Conservation (phyloP, 2,888 invertebrate genomes). For the Eremobia ochroleuca region DNA sequence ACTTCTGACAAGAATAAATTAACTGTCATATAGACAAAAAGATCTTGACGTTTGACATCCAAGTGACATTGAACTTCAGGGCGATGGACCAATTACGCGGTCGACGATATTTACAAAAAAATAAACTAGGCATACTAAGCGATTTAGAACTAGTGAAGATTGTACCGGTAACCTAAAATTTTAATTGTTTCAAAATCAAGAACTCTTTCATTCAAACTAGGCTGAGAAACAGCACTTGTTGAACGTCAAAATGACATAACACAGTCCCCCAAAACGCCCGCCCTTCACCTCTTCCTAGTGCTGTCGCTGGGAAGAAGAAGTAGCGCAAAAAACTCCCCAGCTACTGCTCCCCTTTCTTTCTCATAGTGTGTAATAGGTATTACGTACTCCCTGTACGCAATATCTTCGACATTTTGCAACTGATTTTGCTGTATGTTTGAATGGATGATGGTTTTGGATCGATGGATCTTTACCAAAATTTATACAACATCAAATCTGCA, state of each 20-base stretch:
- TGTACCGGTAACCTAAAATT: neutral
- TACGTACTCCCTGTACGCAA: neutral
- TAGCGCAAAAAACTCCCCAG: neutral
- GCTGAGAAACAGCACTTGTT: neutral
- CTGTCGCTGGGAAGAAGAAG: neutral
- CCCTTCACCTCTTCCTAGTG: neutral
- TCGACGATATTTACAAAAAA: neutral
- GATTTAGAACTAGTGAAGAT: neutral
- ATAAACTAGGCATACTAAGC: neutral
- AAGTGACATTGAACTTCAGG: neutral
- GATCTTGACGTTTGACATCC: neutral
- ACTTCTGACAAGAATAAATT: neutral
- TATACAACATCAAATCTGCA: neutral
- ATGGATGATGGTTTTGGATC: too few species aligned
- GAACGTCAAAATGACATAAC: neutral
- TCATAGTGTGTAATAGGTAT: neutral
- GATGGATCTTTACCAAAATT: neutral
- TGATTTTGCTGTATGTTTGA: neutral
- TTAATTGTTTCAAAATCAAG: neutral
- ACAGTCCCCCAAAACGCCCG: neutral
- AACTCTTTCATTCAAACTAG: neutral
- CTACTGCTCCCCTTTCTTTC: neutral
- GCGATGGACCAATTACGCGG: neutral
- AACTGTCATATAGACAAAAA: neutral
- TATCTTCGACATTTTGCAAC: neutral